A percentile compares a stretch with the other conserved stretches of the same genome.
phyloP scores from a whole-genome alignment of 2,797 vertebrate species.

The Propithecus deckenii region DNA sequence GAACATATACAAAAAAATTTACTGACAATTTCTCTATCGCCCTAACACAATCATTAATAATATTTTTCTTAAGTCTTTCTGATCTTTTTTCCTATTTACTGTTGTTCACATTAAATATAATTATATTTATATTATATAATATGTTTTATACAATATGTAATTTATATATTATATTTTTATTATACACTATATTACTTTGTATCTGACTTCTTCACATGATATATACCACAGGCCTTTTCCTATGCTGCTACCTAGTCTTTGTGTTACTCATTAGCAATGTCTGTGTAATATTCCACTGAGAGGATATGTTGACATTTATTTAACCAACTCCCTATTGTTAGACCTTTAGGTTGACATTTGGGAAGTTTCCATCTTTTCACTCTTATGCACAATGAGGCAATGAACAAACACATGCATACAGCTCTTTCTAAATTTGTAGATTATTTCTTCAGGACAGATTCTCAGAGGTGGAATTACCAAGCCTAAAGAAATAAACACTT shows the following conservation, averaged over 20 bases:
- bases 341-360: background rate
- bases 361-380: background rate
- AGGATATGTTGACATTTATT: background rate
- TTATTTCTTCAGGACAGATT: slow-evolving; percentile 43
- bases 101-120: background rate
- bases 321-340: background rate
- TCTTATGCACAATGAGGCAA: background rate
- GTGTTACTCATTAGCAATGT: background rate
- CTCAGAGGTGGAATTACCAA: slow-evolving; percentile 15
- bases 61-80: background rate
- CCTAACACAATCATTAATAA: background rate
- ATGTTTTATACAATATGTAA: background rate
- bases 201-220: background rate
- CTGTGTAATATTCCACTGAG: background rate
- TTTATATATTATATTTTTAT: background rate
- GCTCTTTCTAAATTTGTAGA: slow-evolving; percentile 2
- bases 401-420: background rate
- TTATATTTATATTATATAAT: background rate
- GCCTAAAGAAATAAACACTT: background rate
- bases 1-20: background rate
- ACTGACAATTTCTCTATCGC: background rate
- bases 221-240: background rate
- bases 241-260: background rate
- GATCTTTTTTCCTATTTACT: background rate
- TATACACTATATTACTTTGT: background rate